A percentile compares a stretch with the other conserved stretches of the same genome.
phyloP scores from a whole-genome alignment of 2,888 invertebrate genomes.

The Pammene aurita region DNA sequence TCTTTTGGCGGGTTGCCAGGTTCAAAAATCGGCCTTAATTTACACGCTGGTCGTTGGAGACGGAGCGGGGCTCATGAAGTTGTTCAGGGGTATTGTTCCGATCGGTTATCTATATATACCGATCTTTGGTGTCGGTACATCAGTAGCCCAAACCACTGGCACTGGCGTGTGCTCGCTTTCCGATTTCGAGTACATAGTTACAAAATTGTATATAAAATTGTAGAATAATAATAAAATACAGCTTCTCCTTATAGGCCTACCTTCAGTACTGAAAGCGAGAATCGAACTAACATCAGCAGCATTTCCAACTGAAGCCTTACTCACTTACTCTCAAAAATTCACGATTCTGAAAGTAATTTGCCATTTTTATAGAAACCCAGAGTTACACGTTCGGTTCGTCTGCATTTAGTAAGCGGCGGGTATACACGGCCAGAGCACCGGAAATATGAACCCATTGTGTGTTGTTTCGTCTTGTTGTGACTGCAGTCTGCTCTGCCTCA shows the following conservation, averaged over 20 bases:
- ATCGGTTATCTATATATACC: not conserved
- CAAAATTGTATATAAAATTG: too few relatives aligned
- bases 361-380: not conserved
- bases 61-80: conserved; percentile 56
- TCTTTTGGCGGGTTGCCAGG: conserved; percentile 62
- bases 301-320: too few relatives aligned
- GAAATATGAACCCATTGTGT: conserved; percentile 75
- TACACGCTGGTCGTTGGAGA: conserved; percentile 56
- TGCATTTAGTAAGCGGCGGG: not conserved
- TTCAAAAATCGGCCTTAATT: conserved; percentile 64
- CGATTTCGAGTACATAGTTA: too few relatives aligned
- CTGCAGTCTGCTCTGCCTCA: conserved; percentile 52
- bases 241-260: too few relatives aligned
- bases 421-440: conserved; percentile 48
- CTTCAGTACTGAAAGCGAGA: too few relatives aligned
- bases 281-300: too few relatives aligned
- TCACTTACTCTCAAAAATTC: too few relatives aligned
- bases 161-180: too few relatives aligned
- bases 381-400: not conserved
- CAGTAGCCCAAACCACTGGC: too few relatives aligned
- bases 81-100: conserved; percentile 49
- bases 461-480: conserved; percentile 63
- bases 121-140: too few relatives aligned
- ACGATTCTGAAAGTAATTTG: not conserved
- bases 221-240: too few relatives aligned